Conservation (phyloP, 2,113 vertebrate genomes). For the Stegastes partitus region DNA sequence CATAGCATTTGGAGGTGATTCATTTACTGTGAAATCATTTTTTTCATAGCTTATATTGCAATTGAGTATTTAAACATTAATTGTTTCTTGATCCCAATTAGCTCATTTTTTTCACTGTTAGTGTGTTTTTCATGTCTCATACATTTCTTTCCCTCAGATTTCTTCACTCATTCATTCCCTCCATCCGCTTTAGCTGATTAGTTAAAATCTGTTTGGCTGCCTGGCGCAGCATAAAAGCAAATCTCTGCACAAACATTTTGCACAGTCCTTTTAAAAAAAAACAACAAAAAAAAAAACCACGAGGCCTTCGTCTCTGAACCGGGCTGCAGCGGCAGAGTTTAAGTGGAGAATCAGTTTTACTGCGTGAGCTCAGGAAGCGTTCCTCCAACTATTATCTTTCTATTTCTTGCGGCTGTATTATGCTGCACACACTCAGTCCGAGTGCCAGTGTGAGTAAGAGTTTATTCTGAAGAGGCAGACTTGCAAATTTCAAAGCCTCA, state of each 20-base stretch:
- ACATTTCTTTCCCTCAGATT: neutral
- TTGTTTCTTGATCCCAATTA: neutral
- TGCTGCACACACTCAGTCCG: neutral
- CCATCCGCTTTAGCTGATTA: constrained; percentile 31
- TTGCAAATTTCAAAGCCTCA: constrained; percentile 25
- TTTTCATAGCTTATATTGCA: too few relatives aligned
- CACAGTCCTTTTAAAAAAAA: neutral
- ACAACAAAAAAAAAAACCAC: constrained; percentile 9
- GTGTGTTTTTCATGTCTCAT: neutral
- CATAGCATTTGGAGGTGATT: too few relatives aligned
- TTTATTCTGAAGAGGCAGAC: constrained; percentile 11
- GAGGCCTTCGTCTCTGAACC: constrained; percentile 9
- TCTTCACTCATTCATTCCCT: neutral
- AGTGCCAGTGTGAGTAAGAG: neutral
- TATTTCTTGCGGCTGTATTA: neutral
- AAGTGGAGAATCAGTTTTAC: neutral
- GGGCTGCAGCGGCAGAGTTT: constrained; percentile 10
- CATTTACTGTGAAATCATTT: too few relatives aligned
- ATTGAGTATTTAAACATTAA: neutral
- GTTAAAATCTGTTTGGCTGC: constrained; percentile 26
- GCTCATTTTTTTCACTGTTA: neutral
- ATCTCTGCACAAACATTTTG: constrained; percentile 37
- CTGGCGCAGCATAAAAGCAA: constrained; percentile 13
- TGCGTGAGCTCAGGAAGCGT: neutral
- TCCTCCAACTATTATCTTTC: neutral